phyloP scores from a whole-genome alignment of 1,140 invertebrate genomes.

The Agrilus planipennis region DNA sequence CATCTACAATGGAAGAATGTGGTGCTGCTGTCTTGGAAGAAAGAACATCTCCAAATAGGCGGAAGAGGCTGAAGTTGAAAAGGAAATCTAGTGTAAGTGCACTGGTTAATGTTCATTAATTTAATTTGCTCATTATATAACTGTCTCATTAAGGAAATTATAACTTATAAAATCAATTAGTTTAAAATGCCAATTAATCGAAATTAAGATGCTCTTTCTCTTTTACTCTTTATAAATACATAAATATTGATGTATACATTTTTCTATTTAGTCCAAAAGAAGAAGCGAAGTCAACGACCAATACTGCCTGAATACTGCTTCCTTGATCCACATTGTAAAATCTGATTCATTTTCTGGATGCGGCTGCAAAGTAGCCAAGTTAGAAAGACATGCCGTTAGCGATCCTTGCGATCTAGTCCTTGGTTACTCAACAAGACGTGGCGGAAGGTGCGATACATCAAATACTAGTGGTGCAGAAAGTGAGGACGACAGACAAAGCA shows the following conservation, averaged over 20 bases:
- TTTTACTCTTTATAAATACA: too few relatives aligned
- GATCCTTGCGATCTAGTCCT: slow-evolving; percentile 41
- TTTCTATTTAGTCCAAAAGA: too few relatives aligned
- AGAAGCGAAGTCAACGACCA: too few relatives aligned
- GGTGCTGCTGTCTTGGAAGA: slow-evolving; percentile 40
- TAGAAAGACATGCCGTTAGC: slow-evolving; percentile 45
- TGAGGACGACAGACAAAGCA: slow-evolving; percentile 23
- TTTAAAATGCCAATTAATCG: too few relatives aligned
- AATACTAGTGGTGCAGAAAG: slow-evolving; percentile 29
- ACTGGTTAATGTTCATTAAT: not conserved
- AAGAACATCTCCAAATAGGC: slow-evolving; percentile 42
- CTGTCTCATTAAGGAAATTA: too few relatives aligned
- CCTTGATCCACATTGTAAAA: too few relatives aligned
- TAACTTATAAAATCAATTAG: too few relatives aligned
- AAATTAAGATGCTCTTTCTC: too few relatives aligned
- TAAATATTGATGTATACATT: too few relatives aligned
- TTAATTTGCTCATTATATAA: not conserved
- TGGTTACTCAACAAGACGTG: slow-evolving; percentile 24
- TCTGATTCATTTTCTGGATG: slow-evolving; percentile 53
- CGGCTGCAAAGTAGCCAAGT: slow-evolving; percentile 39
- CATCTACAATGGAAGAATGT: slow-evolving; percentile 50
- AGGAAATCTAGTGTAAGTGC: slow-evolving; percentile 42
- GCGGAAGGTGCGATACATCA: slow-evolving; percentile 17
- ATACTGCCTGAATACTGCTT: too few relatives aligned
- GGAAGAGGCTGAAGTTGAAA: slow-evolving; percentile 55